These are phyloP conservation scores for Alcedo atthis DNA, from an alignment of 2,797 vertebrate species.

Conservation along the genomic window DNA sequence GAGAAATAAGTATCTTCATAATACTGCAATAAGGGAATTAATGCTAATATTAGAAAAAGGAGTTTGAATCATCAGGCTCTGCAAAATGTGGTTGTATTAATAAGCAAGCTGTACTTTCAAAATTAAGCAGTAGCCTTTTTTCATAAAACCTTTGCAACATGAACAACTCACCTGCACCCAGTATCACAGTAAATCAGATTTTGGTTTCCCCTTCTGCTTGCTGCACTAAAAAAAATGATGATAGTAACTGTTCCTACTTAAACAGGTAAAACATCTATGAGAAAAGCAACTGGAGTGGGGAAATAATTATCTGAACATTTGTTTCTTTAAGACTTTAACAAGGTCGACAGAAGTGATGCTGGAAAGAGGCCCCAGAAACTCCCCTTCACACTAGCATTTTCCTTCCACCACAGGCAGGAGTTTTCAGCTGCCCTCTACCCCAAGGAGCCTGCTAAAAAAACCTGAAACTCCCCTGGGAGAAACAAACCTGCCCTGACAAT, in stretches of 20 bases:
- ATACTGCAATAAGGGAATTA: neutral
- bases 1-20: slow-evolving; percentile 14
- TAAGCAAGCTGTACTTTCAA: neutral
- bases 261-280: neutral
- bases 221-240: neutral
- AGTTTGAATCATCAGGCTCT: neutral
- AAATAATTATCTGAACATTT: neutral
- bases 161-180: neutral
- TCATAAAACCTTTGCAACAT: neutral
- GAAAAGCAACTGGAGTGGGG: rapidly evolving
- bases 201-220: neutral
- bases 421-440: neutral
- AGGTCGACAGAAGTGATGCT: neutral
- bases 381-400: neutral
- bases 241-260: neutral
- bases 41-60: neutral
- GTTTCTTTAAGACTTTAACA: neutral
- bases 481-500: neutral
- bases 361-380: neutral
- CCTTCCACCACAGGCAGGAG: neutral
- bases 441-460: neutral
- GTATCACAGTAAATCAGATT: neutral
- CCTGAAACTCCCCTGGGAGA: neutral
- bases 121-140: neutral
- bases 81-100: neutral